Evolutionary conservation across 35 echinoderm and acorn worm genomes (phyloP).

Genomic region (Diadema setosum): DNA sequence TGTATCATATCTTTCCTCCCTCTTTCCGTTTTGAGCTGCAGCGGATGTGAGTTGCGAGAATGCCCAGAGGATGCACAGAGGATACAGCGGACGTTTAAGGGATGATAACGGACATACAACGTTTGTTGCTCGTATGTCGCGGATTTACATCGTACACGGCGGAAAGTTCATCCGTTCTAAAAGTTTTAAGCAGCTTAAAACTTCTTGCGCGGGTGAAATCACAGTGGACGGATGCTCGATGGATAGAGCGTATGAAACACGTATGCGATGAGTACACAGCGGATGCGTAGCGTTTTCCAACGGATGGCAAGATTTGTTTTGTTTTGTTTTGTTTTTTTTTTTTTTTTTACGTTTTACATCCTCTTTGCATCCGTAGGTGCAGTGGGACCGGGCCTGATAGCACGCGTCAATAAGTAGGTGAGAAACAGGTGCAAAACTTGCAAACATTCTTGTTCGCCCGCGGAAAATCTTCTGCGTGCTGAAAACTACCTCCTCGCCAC

Average conservation of each 20-base stretch:
- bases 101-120: background rate
- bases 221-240: background rate
- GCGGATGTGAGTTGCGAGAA: background rate
- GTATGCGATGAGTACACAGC: background rate
- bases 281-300: constrained; percentile 3
- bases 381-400: too few relatives aligned
- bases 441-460: too few relatives aligned
- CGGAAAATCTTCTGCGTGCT: too few relatives aligned
- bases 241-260: constrained; percentile 7
- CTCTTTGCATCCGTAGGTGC: too few relatives aligned
- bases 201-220: background rate
- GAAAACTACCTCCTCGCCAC: too few relatives aligned
- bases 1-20: background rate
- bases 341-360: too few relatives aligned
- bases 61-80: background rate
- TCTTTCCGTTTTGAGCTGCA: background rate
- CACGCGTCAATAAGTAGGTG: too few relatives aligned
- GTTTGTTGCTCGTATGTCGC: background rate
- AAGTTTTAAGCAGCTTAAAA: background rate
- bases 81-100: background rate
- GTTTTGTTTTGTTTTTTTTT: too few relatives aligned
- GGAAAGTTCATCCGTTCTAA: constrained; percentile 4
- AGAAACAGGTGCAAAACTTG: too few relatives aligned
- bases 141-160: background rate
- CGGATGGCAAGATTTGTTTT: too few relatives aligned